These are phyloP conservation scores for Danio albolineatus DNA, from an alignment of 2,797 vertebrate genomes.

Conservation along the genomic window DNA sequence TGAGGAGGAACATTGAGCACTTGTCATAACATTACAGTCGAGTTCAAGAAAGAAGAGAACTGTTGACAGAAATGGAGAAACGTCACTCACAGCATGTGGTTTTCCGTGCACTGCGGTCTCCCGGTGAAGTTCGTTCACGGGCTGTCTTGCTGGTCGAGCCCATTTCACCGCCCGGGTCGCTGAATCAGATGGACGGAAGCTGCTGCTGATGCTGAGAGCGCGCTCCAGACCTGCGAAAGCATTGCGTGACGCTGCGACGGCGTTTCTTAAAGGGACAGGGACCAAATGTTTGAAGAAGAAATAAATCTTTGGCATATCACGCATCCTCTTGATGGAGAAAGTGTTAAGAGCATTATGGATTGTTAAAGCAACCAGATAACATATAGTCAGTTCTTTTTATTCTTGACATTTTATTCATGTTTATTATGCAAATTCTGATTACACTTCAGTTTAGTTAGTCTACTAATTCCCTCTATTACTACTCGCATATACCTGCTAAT, in stretches of 20 bases:
- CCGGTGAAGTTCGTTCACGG: slow-evolving; percentile 40
- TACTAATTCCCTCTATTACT: too few relatives aligned
- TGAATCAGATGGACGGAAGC: slow-evolving; percentile 40
- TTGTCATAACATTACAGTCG: neutral
- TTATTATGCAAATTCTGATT: too few relatives aligned
- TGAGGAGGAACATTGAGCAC: neutral
- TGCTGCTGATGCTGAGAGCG: slow-evolving; percentile 64
- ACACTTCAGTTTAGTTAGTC: too few relatives aligned
- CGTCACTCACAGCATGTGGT: slow-evolving; percentile 6
- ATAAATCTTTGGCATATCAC: too few relatives aligned
- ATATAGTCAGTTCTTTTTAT: too few relatives aligned
- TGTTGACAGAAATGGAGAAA: neutral
- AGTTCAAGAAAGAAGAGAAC: neutral
- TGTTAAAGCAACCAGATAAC: too few relatives aligned
- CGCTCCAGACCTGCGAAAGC: slow-evolving; percentile 68
- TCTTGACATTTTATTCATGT: too few relatives aligned
- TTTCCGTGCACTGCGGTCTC: slow-evolving; percentile 11
- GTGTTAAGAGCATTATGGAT: too few relatives aligned
- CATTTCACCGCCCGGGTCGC: slow-evolving; percentile 61
- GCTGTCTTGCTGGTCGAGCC: slow-evolving; percentile 50
- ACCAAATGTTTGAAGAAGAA: neutral
- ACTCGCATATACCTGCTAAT: too few relatives aligned
- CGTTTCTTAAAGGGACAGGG: slow-evolving; percentile 79
- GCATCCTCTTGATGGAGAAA: too few relatives aligned
- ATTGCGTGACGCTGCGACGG: slow-evolving; percentile 70